These are phyloP conservation scores for Macrobrachium rosenbergii DNA, from an alignment of 1,140 invertebrate species.

Conservation along the genomic window DNA sequence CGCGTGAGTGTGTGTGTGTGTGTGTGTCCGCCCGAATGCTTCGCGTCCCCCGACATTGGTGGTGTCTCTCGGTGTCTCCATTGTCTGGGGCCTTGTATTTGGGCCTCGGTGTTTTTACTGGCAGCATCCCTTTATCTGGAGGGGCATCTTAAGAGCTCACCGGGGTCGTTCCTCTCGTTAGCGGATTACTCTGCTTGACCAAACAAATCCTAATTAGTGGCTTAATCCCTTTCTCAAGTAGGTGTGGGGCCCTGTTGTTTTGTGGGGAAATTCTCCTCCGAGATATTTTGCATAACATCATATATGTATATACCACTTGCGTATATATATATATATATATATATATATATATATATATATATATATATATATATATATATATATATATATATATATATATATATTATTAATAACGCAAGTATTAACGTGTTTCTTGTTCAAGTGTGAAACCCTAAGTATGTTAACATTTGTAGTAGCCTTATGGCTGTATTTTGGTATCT, in stretches of 20 bases:
- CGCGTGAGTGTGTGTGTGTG: background rate
- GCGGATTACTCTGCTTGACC: constrained; percentile 41
- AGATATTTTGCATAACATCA: too few species aligned
- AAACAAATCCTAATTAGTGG: constrained; percentile 47
- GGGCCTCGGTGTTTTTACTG: background rate
- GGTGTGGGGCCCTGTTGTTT: too few species aligned
- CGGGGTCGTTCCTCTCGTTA: constrained; percentile 27
- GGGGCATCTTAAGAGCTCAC: constrained; percentile 18
- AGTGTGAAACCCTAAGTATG: too few species aligned
- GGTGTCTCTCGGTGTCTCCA: background rate
- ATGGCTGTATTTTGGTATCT: too few species aligned
- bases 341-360: constrained; percentile 22
- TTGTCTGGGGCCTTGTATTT: background rate
- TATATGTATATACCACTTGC: background rate
- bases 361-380: constrained; percentile 8
- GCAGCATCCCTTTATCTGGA: background rate
- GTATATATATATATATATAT: constrained; percentile 18
- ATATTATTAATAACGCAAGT: background rate
- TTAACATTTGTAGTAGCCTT: too few species aligned
- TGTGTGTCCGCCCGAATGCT: constrained; percentile 22
- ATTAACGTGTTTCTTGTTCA: too few species aligned
- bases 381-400: background rate
- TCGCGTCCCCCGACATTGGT: background rate
- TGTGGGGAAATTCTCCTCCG: too few species aligned
- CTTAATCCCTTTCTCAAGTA: background rate